Evolutionary conservation across 1,140 invertebrate genomes (phyloP).

Genomic region (Drosophila micromelanica): DNA sequence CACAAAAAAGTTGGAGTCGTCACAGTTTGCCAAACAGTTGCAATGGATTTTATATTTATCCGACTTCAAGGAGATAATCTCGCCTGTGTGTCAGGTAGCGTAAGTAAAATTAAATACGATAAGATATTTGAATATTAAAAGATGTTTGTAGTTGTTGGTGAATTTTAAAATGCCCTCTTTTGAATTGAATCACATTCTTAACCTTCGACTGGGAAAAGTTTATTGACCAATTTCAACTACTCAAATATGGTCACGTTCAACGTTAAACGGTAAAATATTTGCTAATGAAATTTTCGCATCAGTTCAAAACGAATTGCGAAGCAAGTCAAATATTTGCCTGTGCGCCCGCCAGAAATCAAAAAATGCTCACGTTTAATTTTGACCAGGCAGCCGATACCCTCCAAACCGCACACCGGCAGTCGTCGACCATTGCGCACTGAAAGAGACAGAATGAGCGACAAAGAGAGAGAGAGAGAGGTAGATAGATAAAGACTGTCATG

Average conservation of each 20-base stretch:
- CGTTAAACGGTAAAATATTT: slow-evolving; percentile 43
- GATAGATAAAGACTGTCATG: slow-evolving; percentile 31
- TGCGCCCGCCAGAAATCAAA: slow-evolving; percentile 22
- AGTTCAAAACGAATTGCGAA: slow-evolving; percentile 53
- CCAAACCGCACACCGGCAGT: slow-evolving; percentile 85
- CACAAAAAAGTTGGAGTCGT: slow-evolving; percentile 87
- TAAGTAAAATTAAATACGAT: slow-evolving; percentile 2
- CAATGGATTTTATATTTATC: slow-evolving; percentile 86
- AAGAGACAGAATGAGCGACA: slow-evolving; percentile 17
- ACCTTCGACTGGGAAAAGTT: background rate
- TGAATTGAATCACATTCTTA: background rate
- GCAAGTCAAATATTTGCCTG: slow-evolving; percentile 71
- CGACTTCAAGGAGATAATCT: slow-evolving; percentile 84
- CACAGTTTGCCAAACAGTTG: slow-evolving; percentile 87
- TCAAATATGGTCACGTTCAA: slow-evolving; percentile 62
- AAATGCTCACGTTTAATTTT: slow-evolving; percentile 86
- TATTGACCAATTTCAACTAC: slow-evolving; percentile 21
- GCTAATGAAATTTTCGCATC: slow-evolving; percentile 37
- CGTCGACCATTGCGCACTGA: slow-evolving; percentile 84
- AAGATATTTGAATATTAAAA: background rate
- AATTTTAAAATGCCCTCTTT: background rate
- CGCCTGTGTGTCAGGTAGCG: slow-evolving; percentile 60
- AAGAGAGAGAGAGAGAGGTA: background rate
- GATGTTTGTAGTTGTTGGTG: background rate
- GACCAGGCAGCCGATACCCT: slow-evolving; percentile 87